Conservation (phyloP, 2,113 vertebrate genomes). For the Siniperca knerii region DNA sequence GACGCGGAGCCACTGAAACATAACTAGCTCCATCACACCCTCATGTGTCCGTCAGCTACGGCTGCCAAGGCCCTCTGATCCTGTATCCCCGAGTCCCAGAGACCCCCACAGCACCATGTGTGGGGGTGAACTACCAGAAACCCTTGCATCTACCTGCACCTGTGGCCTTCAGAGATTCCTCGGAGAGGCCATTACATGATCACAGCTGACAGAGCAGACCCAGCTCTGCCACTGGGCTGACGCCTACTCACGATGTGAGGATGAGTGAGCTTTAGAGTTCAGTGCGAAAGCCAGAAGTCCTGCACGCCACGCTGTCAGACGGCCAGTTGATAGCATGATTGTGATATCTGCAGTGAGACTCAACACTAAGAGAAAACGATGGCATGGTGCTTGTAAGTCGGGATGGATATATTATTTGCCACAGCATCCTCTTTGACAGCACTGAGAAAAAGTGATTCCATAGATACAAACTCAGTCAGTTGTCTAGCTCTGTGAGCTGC, state of each 20-base stretch:
- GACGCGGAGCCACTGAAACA: slow-evolving; percentile 27
- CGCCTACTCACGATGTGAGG: slow-evolving; percentile 26
- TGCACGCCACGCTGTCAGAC: neutral
- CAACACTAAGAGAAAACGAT: neutral
- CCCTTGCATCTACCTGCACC: slow-evolving; percentile 60
- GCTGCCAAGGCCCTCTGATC: slow-evolving; percentile 51
- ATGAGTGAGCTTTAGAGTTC: slow-evolving; percentile 41
- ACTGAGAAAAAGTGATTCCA: slow-evolving; percentile 6
- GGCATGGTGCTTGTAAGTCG: neutral
- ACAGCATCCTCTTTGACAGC: slow-evolving; percentile 32
- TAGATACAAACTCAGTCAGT: slow-evolving; percentile 27
- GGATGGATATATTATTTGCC: slow-evolving; percentile 14
- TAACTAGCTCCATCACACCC: slow-evolving; percentile 46
- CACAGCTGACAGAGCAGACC: slow-evolving; percentile 46
- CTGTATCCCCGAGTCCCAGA: slow-evolving; percentile 34
- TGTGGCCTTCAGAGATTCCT: slow-evolving; percentile 59
- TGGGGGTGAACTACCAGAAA: slow-evolving; percentile 29
- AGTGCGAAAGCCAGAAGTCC: neutral
- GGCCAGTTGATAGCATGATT: neutral
- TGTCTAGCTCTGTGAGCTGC: slow-evolving; percentile 14
- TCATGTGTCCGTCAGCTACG: slow-evolving; percentile 24
- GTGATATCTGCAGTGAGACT: slow-evolving; percentile 18
- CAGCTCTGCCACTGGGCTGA: slow-evolving; percentile 20
- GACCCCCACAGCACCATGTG: slow-evolving; percentile 54
- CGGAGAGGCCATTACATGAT: slow-evolving; percentile 42